These are phyloP conservation scores for Ormyrus pomaceus DNA, from an alignment of 2,888 invertebrate species.

Conservation along the genomic window DNA sequence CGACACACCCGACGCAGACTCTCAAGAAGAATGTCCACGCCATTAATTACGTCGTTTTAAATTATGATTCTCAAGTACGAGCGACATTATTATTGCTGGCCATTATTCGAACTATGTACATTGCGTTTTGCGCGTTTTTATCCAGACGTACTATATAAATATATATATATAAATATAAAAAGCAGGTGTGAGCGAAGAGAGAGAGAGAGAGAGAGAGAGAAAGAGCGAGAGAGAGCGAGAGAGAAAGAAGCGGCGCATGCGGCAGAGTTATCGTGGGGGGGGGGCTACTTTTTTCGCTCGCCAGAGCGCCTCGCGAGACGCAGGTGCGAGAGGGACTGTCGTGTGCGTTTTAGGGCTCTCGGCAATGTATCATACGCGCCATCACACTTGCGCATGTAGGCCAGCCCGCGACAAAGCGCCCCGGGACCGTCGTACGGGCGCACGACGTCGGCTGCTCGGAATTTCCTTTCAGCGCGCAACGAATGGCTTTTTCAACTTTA, in stretches of 20 bases:
- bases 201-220: conserved; percentile 17
- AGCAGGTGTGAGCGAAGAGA: neutral
- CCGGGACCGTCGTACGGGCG: no score
- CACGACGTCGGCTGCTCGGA: no score
- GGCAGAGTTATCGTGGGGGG: no score
- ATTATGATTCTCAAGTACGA: conserved; percentile 45
- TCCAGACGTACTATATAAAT: neutral
- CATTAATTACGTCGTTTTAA: conserved; percentile 42
- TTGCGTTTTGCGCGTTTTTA: conserved; percentile 42
- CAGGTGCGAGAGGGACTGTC: neutral
- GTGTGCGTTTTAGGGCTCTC: neutral
- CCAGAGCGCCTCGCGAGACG: neutral
- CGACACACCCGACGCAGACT: neutral
- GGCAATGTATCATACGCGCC: neutral
- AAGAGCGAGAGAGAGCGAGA: conserved; percentile 32
- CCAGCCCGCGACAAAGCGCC: no score
- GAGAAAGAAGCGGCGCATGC: neutral
- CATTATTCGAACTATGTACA: conserved; percentile 41
- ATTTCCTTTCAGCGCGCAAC: no score
- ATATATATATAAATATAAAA: no score
- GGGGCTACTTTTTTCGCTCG: neutral
- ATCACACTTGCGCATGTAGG: no score
- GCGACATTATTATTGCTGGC: conserved; percentile 44
- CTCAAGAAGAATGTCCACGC: conserved; percentile 32
- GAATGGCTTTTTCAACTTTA: no score